These are phyloP conservation scores for Drosophila barbarae DNA, from an alignment of 2,888 invertebrate species.

Conservation along the genomic window DNA sequence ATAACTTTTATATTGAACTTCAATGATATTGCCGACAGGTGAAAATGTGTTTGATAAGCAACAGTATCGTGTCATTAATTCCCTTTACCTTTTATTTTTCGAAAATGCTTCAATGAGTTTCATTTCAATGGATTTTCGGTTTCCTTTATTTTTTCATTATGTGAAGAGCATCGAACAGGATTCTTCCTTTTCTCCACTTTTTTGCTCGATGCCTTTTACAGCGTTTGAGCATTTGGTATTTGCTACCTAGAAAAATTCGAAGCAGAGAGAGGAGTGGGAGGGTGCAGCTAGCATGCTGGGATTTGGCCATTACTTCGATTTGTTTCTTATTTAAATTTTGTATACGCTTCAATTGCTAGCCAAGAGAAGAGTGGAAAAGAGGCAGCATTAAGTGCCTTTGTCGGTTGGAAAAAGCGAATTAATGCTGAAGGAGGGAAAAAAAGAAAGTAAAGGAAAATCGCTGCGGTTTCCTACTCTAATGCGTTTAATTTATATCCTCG, in stretches of 20 bases:
- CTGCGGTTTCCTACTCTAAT: constrained; percentile 73
- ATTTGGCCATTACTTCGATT: constrained; percentile 68
- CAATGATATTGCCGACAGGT: constrained; percentile 6
- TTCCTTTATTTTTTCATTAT: constrained; percentile 58
- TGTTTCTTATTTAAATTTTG: constrained; percentile 74
- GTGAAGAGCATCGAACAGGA: constrained; percentile 51
- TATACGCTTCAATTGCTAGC: constrained; percentile 50
- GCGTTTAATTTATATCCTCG: constrained; percentile 71
- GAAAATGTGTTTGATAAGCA: constrained; percentile 27
- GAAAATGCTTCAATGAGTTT: constrained; percentile 59
- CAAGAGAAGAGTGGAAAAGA: constrained; percentile 11
- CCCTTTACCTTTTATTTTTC: constrained; percentile 25
- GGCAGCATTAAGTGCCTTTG: constrained; percentile 66
- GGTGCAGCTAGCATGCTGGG: constrained; percentile 1
- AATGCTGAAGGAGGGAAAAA: constrained; percentile 42
- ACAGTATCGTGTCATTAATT: constrained; percentile 65
- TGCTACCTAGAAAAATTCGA: constrained; percentile 49
- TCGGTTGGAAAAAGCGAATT: constrained; percentile 67
- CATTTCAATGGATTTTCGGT: constrained; percentile 24
- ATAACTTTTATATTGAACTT: constrained; percentile 6
- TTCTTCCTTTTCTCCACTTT: constrained; percentile 5
- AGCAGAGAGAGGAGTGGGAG: neutral
- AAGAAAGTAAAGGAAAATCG: constrained; percentile 48
- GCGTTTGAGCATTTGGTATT: constrained; percentile 68
- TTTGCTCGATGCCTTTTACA: constrained; percentile 54